A percentile compares a stretch with the other conserved stretches of the same genome.
Conservation (phyloP, 2,888 invertebrate genomes). For the Agrotis puta region DNA sequence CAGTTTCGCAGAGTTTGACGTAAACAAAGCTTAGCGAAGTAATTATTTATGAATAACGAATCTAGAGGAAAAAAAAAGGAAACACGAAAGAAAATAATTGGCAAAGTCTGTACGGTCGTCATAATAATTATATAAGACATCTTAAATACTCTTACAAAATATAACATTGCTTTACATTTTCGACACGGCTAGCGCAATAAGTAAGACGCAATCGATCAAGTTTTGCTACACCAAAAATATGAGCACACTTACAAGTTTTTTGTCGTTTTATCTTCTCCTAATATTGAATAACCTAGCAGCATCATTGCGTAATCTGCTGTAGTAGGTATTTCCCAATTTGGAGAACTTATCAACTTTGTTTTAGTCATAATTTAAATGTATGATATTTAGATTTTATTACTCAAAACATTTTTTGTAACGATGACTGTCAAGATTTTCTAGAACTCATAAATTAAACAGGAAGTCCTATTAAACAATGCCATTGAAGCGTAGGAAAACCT, state of each 20-base stretch:
- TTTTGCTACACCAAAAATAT: constrained; percentile 30
- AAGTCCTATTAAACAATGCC: background rate
- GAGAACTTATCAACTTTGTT: background rate
- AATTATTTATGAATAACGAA: constrained; percentile 40
- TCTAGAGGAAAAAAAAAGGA: constrained; percentile 9
- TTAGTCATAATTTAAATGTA: constrained; percentile 2
- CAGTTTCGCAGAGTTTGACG: constrained; percentile 25
- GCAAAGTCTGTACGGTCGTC: constrained; percentile 27
- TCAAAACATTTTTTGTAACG: background rate
- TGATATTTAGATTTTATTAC: background rate
- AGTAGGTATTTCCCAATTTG: constrained; percentile 16
- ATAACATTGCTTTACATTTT: constrained; percentile 60
- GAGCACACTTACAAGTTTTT: constrained; percentile 33
- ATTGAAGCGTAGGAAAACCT: background rate
- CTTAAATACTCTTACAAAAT: constrained; percentile 58
- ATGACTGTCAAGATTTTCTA: background rate
- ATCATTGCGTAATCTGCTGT: constrained; percentile 17
- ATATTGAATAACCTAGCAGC: constrained; percentile 20
- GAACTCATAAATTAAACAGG: background rate
- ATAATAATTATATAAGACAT: constrained; percentile 54
- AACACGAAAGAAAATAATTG: constrained; percentile 25
- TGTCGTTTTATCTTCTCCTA: constrained; percentile 21
- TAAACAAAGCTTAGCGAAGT: constrained; percentile 32
- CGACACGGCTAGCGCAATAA: constrained; percentile 56
- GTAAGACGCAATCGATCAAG: constrained; percentile 58